A percentile compares a stretch with the other conserved stretches of the same genome.
Evolutionary conservation across 2,888 invertebrate genomes (phyloP).

Genomic region (Xylocampa areola): DNA sequence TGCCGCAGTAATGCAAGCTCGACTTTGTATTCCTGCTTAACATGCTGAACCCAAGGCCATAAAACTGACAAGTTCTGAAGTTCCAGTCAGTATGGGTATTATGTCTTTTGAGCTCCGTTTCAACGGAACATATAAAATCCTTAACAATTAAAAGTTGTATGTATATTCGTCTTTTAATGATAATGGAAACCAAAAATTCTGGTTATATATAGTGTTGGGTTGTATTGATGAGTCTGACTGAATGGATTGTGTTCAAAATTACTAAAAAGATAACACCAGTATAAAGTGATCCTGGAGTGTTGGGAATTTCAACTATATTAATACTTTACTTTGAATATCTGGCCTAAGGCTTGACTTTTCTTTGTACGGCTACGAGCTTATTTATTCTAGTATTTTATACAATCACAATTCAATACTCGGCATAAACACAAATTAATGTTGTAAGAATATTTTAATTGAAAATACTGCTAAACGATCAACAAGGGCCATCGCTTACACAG

Average conservation of each 20-base stretch:
- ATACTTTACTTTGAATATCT: slow-evolving; percentile 56
- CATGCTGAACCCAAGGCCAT: slow-evolving; percentile 47
- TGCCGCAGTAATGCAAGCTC: slow-evolving; percentile 48
- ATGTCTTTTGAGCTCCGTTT: slow-evolving; percentile 43
- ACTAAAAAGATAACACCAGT: slow-evolving; percentile 38
- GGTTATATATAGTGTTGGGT: slow-evolving; percentile 31
- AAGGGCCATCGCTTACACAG: slow-evolving; percentile 16
- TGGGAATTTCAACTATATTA: slow-evolving; percentile 45
- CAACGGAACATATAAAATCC: slow-evolving; percentile 30
- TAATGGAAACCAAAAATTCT: slow-evolving; percentile 51
- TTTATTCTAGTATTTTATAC: slow-evolving; percentile 76
- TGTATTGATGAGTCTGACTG: slow-evolving; percentile 50
- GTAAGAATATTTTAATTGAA: slow-evolving; percentile 21
- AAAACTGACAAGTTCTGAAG: slow-evolving; percentile 54
- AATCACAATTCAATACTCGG: slow-evolving; percentile 44
- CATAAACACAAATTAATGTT: slow-evolving; percentile 32
- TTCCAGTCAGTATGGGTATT: slow-evolving; percentile 36
- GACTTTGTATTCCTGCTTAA: slow-evolving; percentile 49
- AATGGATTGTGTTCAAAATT: slow-evolving; percentile 59
- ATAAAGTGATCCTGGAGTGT: slow-evolving; percentile 35
- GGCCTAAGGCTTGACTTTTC: slow-evolving; percentile 81
- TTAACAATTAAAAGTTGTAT: slow-evolving; percentile 21
- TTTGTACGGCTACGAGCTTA: slow-evolving; percentile 82
- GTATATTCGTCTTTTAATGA: slow-evolving; percentile 46
- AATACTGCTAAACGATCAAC: slow-evolving; percentile 21